Percentiles rank a stretch among this genome's conserved stretches.
Conservation (phyloP, 2,797 vertebrate genomes). For the Stomatorhinus walkeri region DNA sequence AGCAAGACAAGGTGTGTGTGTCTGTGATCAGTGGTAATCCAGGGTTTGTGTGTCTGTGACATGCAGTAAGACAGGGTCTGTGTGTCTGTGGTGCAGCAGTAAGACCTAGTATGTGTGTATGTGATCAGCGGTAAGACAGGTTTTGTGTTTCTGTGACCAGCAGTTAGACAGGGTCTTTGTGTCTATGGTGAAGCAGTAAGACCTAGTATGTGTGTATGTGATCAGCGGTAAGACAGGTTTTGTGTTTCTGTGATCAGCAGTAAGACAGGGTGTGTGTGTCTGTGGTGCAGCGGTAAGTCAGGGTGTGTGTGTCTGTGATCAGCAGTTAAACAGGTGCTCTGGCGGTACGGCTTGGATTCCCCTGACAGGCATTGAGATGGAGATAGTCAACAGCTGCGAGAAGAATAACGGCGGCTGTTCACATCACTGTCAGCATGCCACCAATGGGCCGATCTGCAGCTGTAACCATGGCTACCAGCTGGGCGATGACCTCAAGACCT, state of each 20-base stretch:
- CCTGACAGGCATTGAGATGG: slow-evolving; percentile 85
- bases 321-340: too few species aligned
- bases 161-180: neutral
- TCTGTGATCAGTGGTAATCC: neutral
- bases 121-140: neutral
- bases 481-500: slow-evolving; percentile 74
- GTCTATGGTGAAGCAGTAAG: neutral
- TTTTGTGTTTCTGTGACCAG: neutral
- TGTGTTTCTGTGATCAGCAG: neutral
- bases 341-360: neutral
- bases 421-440: slow-evolving; percentile 79
- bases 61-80: neutral
- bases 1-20: neutral
- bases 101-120: neutral
- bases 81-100: neutral
- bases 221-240: neutral
- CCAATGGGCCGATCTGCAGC: slow-evolving; percentile 69
- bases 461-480: slow-evolving; percentile 78
- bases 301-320: neutral
- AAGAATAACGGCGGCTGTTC: slow-evolving; percentile 79
- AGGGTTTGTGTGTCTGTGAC: neutral
- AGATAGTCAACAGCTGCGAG: slow-evolving; percentile 93
- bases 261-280: neutral
- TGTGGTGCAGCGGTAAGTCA: neutral
- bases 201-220: neutral